Percentiles rank a stretch among this genome's conserved stretches.
Evolutionary conservation across 1,140 invertebrate genomes (phyloP).

Genomic region (Arctopsyche grandis): DNA sequence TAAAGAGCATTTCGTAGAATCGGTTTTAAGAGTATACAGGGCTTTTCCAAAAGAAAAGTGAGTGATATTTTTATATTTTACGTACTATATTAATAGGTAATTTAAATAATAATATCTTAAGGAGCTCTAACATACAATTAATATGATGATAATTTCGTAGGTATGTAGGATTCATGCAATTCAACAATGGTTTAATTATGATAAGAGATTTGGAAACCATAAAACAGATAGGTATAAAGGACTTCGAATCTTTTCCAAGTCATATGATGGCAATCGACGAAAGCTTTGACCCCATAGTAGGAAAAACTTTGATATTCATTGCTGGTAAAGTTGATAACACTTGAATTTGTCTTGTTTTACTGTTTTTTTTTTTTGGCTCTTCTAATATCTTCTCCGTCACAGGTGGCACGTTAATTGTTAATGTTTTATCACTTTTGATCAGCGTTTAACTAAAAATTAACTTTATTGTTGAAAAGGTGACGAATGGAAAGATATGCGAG

Average conservation of each 20-base stretch:
- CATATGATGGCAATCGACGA: slow-evolving; percentile 59
- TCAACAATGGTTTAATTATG: slow-evolving; percentile 62
- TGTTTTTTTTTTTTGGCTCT: no score
- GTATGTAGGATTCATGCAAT: slow-evolving; percentile 63
- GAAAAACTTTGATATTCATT: slow-evolving; percentile 63
- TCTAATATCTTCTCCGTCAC: no score
- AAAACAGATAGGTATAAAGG: slow-evolving; percentile 67
- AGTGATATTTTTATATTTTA: neutral
- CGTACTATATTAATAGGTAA: no score
- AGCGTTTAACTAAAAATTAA: no score
- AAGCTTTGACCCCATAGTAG: slow-evolving; percentile 62
- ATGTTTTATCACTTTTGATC: no score
- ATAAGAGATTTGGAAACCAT: slow-evolving; percentile 68
- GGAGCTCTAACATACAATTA: no score
- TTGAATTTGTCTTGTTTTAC: no score
- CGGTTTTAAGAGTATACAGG: neutral
- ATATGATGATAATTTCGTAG: slow-evolving; percentile 50
- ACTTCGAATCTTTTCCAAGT: slow-evolving; percentile 70
- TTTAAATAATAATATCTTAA: no score
- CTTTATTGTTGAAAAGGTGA: no score
- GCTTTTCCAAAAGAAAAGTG: slow-evolving; percentile 12
- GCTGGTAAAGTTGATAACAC: slow-evolving; percentile 42
- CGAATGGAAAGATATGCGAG: no score
- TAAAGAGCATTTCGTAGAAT: slow-evolving; percentile 1
- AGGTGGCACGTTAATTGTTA: no score